Evolutionary conservation across 2,888 invertebrate species (phyloP), one percentile per base, ranked within the genome.

Genomic region (Coelogynopora nodosa): DNA sequence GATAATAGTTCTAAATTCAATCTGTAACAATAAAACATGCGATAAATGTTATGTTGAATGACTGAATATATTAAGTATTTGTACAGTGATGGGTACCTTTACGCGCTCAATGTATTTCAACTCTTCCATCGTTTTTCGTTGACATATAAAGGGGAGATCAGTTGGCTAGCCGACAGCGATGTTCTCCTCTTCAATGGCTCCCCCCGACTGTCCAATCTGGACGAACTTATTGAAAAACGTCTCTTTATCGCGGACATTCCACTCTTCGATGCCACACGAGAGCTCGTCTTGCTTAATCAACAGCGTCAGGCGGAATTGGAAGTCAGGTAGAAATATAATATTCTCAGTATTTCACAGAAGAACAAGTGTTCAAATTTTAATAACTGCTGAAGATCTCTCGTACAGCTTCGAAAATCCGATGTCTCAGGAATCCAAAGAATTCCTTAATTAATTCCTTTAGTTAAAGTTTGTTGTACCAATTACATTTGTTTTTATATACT

Each of bases 241-340:
- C 88, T 91, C 0, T 91, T 89, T 86, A 88, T 91, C 10, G 90
- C 91, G 0, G 91, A 91, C 86, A 90, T 91, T 27, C 91, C 91
- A 0, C 88, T 91, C 0, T 91, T 91, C 89, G 91, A 91, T 89
- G 91, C 90, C 89, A 91, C 91, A 0, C 84, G 91, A 30, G 91
- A 91, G 87, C 88, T 91, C 0, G 90, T 91, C 0, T 89, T 91
- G n/a, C 89, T 91, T 18, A 91, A 91, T 85, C 91, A 91, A 87
- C 91, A 91, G 86, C 88, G 91, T 31, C 90, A 90, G n/a, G 91
- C 91, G 0, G 91, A 91, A 87, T 90, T 91, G 23, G 90, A 91
- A 84, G 89, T 91, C 31, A 89, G 90, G 89, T 89, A 85, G 30
- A 1, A 5, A 31, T n/a, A 10, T n/a, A 82, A 82, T 82, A 26